Base-by-base conservation (phyloP, 2,888 invertebrate genomes). In the Ferdinandea cuprea region DNA sequence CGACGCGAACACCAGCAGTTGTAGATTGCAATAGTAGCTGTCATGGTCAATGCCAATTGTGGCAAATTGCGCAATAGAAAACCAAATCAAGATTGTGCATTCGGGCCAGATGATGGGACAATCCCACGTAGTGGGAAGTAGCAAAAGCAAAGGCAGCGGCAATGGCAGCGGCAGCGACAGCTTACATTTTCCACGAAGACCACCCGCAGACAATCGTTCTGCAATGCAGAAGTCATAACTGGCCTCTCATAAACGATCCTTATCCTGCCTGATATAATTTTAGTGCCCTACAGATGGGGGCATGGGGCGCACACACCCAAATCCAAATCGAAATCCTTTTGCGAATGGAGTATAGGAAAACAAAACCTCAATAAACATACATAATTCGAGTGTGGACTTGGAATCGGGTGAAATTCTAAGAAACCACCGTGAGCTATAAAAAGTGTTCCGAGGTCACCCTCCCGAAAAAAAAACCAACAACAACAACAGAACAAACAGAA, bases 181-280 rank as follows among this genome's bases (percentile, higher is more conserved):
- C 32, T 35, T 13, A 71, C 40, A 19, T 37, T 37, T 37, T 50
- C 30, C 46, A 72, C 59, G 52, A 73, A 66, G 81, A 81, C 81
- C 81, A 77, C 81, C 81, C 77, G 71, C 66, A 66, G 61, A 81
- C 54, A 65, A 71, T 44, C 30, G 35, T 30, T 42, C 54, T 59
- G 69, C 37, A 71, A 25, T 52, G 81, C 71, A 77, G 71, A 71
- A 81, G 77, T 58, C 73, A 61, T 73, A 72, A 72, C 78, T 65
- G 72, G 25, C 72, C 40, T 52, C 48, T 40, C 54, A 61, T 54
- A 71, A 69, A 80, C 32, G 80, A 71, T 81, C 58, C 76, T 71
- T 76, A 76, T 81, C n/a, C n/a, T n/a, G n/a, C n/a, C 76, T 69
- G 69, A 71, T 56, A 48, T 76, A 61, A 81, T 81, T 81, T 81